phyloP scores from a whole-genome alignment of 1,140 invertebrate species.

The Pachyrhynchus sulphureomaculatus region DNA sequence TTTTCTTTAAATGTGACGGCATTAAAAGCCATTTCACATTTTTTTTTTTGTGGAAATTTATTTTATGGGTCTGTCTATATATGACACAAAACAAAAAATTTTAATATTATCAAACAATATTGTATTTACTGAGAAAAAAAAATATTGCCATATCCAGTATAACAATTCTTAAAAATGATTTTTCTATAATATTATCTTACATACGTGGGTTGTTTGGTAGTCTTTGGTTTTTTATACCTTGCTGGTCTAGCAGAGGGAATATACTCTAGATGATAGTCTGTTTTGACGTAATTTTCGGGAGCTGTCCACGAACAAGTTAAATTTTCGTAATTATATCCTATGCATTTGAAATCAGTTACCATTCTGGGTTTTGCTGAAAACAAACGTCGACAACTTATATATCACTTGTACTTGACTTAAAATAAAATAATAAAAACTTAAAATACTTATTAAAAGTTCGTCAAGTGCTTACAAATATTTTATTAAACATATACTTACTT shows the following conservation, averaged over 20 bases:
- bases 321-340: slow-evolving; percentile 67
- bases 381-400: background rate
- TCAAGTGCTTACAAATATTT: too few relatives aligned
- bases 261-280: slow-evolving; percentile 42
- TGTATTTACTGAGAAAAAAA: too few relatives aligned
- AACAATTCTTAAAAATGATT: slow-evolving; percentile 9
- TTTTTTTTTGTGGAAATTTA: too few relatives aligned
- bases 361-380: slow-evolving; percentile 54
- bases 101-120: too few relatives aligned
- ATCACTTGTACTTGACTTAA: background rate
- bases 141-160: background rate
- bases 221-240: slow-evolving; percentile 14
- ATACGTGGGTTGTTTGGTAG: slow-evolving; percentile 3
- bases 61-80: too few relatives aligned
- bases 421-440: background rate
- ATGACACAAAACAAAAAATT: too few relatives aligned
- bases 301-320: slow-evolving; percentile 66
- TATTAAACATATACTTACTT: slow-evolving; percentile 26
- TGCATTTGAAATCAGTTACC: slow-evolving; percentile 64
- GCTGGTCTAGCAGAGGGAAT: background rate
- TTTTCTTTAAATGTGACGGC: too few relatives aligned
- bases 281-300: slow-evolving; percentile 53
- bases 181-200: slow-evolving; percentile 9
- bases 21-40: too few relatives aligned
- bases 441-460: too few relatives aligned